Percentiles rank a stretch among this genome's conserved stretches.
Conservation (phyloP, 2,888 invertebrate genomes). For the Xylophagus ater region DNA sequence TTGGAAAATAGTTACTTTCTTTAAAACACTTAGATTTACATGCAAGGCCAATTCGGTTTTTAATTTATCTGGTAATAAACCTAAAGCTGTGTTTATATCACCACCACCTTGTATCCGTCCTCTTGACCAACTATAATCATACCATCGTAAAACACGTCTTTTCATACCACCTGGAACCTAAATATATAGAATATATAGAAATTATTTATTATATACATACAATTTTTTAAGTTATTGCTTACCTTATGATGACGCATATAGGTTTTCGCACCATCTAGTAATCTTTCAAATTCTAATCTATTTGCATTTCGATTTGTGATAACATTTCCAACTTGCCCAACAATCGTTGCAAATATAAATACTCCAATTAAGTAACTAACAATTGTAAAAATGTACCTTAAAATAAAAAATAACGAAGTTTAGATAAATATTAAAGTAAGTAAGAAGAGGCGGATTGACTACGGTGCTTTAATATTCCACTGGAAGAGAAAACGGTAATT, state of each 20-base stretch:
- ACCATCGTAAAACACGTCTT: constrained; percentile 89
- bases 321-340: constrained; percentile 95
- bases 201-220: background rate
- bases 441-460: no score
- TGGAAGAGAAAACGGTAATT: background rate
- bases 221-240: constrained; percentile 18
- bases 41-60: constrained; percentile 94
- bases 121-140: constrained; percentile 95
- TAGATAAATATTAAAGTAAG: no score
- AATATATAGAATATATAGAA: constrained; percentile 1
- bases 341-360: constrained; percentile 95
- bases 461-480: no score
- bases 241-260: constrained; percentile 96
- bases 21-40: constrained; percentile 87
- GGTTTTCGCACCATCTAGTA: constrained; percentile 90
- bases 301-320: constrained; percentile 96
- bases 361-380: constrained; percentile 95
- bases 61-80: constrained; percentile 86
- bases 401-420: constrained; percentile 28
- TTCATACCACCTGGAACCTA: constrained; percentile 91
- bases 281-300: constrained; percentile 85
- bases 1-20: constrained; percentile 94
- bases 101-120: constrained; percentile 92
- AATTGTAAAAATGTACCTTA: constrained; percentile 92
- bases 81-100: constrained; percentile 89